phyloP scores from a whole-genome alignment of 2,888 invertebrate species.

The Yponomeuta sedellus region DNA sequence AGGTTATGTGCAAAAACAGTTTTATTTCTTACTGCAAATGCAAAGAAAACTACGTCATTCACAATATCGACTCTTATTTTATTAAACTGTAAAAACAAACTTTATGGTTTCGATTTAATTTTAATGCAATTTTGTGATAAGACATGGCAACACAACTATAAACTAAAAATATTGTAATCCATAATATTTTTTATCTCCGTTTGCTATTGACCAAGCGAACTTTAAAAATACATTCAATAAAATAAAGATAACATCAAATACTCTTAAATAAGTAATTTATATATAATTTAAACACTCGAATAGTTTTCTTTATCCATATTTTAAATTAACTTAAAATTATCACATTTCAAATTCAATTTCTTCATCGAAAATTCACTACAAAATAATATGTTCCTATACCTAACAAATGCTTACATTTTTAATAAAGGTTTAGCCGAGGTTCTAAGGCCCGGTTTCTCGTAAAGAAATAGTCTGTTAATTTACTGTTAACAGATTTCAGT shows the following conservation, averaged over 20 bases:
- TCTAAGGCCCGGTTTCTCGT: too few species aligned
- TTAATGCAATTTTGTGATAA: neutral
- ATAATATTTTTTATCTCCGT: neutral
- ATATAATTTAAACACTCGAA: neutral
- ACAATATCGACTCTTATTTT: neutral
- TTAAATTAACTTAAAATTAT: conserved; percentile 4
- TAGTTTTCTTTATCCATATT: neutral
- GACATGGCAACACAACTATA: neutral
- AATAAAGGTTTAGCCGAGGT: too few species aligned
- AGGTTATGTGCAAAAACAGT: too few species aligned
- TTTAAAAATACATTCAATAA: too few species aligned
- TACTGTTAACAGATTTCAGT: too few species aligned
- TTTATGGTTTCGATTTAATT: neutral
- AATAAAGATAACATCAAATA: neutral
- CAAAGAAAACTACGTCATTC: neutral
- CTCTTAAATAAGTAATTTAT: neutral
- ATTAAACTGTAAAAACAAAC: neutral
- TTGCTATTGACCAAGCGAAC: too few species aligned
- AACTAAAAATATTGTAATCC: neutral
- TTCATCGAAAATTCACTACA: neutral
- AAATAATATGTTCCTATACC: neutral
- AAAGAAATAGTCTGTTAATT: too few species aligned
- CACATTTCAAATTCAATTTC: neutral
- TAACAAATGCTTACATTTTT: neutral
- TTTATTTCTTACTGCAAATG: neutral